phyloP scores from a whole-genome alignment of 2,113 vertebrate genomes.

The Channa maculata region DNA sequence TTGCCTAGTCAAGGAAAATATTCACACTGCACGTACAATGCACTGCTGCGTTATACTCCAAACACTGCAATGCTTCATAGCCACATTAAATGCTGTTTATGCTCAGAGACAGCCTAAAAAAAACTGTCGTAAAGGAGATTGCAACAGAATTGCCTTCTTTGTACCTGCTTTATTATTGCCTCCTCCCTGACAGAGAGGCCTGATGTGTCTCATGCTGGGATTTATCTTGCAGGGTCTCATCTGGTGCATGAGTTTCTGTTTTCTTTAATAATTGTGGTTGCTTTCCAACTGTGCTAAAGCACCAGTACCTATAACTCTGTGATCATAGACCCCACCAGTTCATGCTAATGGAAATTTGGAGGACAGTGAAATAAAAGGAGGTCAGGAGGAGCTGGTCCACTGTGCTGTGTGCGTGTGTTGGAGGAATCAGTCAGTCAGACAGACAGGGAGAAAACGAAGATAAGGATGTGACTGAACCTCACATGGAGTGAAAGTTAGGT shows the following conservation, averaged over 20 bases:
- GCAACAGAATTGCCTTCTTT: conserved; percentile 36
- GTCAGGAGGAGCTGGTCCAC: conserved; percentile 10
- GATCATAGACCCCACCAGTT: conserved; percentile 3
- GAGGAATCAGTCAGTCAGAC: conserved; percentile 18
- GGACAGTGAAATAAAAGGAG: conserved; percentile 19
- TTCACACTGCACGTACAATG: not conserved
- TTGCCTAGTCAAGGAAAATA: not conserved
- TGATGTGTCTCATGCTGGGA: conserved; percentile 34
- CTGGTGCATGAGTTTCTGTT: conserved; percentile 45
- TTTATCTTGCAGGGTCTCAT: conserved; percentile 47
- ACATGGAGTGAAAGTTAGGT: conserved; percentile 27
- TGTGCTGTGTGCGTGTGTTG: conserved; percentile 1
- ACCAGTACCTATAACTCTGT: conserved; percentile 18
- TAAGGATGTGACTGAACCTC: conserved; percentile 10
- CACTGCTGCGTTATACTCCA: not conserved
- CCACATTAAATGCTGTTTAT: conserved; percentile 18
- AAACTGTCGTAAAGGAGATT: conserved; percentile 14
- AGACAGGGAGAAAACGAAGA: conserved; percentile 12
- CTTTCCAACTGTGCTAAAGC: conserved; percentile 31
- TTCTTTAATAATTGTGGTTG: conserved; percentile 25
- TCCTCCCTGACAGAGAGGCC: conserved; percentile 10
- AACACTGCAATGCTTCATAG: not conserved
- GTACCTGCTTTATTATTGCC: conserved; percentile 22
- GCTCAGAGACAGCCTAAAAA: not conserved
- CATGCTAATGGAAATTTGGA: conserved; percentile 31